A percentile compares a stretch with the other conserved stretches of the same genome.
Evolutionary conservation across 2,113 vertebrate genomes (phyloP).

Genomic region (Gadus chalcogrammus): DNA sequence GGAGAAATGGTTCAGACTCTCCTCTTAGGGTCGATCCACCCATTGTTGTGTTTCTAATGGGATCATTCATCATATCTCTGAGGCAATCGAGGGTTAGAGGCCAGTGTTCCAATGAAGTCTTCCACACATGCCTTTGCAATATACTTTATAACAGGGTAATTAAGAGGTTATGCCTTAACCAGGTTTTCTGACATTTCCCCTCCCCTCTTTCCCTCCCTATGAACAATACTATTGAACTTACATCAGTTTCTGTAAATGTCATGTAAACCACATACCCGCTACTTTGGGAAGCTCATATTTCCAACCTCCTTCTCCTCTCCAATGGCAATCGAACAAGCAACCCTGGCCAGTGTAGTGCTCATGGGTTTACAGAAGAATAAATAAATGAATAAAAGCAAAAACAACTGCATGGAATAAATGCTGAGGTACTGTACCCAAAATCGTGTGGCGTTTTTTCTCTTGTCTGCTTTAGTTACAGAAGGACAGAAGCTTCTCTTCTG

Average conservation of each 20-base stretch:
- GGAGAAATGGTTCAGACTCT: background rate
- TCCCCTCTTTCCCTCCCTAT: slow-evolving; percentile 19
- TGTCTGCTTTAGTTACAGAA: background rate
- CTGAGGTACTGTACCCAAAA: slow-evolving; percentile 82
- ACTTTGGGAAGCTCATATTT: slow-evolving; percentile 54
- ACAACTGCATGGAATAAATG: slow-evolving; percentile 95
- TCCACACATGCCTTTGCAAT: too few species aligned
- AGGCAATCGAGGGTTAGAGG: too few species aligned
- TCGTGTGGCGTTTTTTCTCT: slow-evolving; percentile 11
- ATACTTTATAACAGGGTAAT: slow-evolving; percentile 42
- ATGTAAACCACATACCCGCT: slow-evolving; percentile 45
- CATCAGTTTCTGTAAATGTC: slow-evolving; percentile 59
- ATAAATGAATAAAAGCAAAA: slow-evolving; percentile 82
- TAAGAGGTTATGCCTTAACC: slow-evolving; percentile 20
- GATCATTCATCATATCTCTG: too few species aligned
- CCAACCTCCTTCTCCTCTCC: slow-evolving; percentile 41
- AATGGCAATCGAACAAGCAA: slow-evolving; percentile 74
- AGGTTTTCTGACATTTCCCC: slow-evolving; percentile 26
- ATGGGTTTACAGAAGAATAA: slow-evolving; percentile 76
- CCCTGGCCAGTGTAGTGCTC: slow-evolving; percentile 79
- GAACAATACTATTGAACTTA: slow-evolving; percentile 43
- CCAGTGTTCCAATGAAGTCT: too few species aligned
- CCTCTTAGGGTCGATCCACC: too few species aligned
- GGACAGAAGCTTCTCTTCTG: too few species aligned
- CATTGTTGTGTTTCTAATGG: too few species aligned